A percentile compares a stretch with the other conserved stretches of the same genome.
Conservation (phyloP, 2,113 vertebrate genomes). For the Nyctereutes procyonoides region DNA sequence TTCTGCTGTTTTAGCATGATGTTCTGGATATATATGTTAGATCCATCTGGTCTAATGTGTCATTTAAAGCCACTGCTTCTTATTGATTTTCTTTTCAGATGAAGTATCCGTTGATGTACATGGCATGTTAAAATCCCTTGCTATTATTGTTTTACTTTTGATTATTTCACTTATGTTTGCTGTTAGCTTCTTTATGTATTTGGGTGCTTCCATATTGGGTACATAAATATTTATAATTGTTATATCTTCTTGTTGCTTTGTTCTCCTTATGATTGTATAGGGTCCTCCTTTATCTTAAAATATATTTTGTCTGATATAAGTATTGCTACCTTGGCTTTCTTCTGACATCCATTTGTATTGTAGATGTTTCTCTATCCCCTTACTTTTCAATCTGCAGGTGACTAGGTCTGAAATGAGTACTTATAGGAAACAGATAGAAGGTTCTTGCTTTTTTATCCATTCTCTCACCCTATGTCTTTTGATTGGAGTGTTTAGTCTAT, state of each 20-base stretch:
- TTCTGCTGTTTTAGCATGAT: neutral
- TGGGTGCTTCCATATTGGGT: neutral
- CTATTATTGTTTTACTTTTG: neutral
- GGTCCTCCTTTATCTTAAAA: neutral
- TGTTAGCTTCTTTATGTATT: neutral
- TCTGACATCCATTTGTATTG: too few relatives aligned
- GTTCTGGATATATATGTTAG: neutral
- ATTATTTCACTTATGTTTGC: neutral
- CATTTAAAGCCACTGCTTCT: neutral
- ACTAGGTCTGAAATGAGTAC: too few relatives aligned
- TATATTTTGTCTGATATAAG: neutral
- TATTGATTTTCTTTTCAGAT: neutral
- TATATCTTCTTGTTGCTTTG: neutral
- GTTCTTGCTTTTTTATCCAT: too few relatives aligned
- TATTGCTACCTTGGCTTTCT: too few relatives aligned
- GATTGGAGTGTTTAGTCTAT: too few relatives aligned
- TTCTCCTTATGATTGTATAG: neutral
- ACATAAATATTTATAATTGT: neutral
- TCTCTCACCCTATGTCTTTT: too few relatives aligned
- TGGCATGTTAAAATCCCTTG: neutral
- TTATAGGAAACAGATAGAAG: too few relatives aligned
- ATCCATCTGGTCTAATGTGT: neutral
- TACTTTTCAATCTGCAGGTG: too few relatives aligned
- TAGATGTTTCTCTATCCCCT: too few relatives aligned
- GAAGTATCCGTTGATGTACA: neutral